Percentiles rank a stretch among this genome's conserved stretches.
phyloP scores from a whole-genome alignment of 2,113 vertebrate species.

The Crypturellus undulatus region DNA sequence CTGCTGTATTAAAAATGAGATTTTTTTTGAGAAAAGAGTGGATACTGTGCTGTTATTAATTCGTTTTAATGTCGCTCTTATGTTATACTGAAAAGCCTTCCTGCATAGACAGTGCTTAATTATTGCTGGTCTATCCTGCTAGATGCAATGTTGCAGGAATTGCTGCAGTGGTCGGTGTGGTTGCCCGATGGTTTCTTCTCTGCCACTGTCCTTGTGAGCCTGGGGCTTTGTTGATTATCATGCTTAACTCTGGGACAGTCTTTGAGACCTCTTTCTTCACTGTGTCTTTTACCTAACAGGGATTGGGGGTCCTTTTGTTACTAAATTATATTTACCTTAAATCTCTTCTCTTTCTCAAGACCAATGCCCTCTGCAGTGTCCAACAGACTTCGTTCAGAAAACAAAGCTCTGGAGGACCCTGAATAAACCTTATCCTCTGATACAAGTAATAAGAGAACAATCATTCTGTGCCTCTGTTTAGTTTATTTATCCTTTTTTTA shows the following conservation, averaged over 20 bases:
- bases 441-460: not conserved
- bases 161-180: not conserved
- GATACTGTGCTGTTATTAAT: not conserved
- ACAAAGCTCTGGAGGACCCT: not conserved
- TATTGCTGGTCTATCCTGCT: not conserved
- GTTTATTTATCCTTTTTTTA: slow-evolving; percentile 68
- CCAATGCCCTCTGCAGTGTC: not conserved
- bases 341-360: not conserved
- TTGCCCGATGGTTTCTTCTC: not conserved
- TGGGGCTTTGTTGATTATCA: not conserved
- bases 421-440: not conserved
- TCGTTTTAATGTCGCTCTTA: not conserved
- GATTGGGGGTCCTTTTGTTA: not conserved
- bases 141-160: not conserved
- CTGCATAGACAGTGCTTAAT: not conserved
- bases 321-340: not conserved
- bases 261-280: not conserved
- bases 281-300: not conserved
- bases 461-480: slow-evolving; percentile 25
- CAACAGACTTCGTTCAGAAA: not conserved
- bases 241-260: not conserved
- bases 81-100: not conserved
- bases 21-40: not conserved
- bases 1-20: not conserved
- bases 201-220: rapidly evolving